These are phyloP conservation scores for Bovichtus variegatus DNA, from an alignment of 2,797 vertebrate species.

Conservation along the genomic window DNA sequence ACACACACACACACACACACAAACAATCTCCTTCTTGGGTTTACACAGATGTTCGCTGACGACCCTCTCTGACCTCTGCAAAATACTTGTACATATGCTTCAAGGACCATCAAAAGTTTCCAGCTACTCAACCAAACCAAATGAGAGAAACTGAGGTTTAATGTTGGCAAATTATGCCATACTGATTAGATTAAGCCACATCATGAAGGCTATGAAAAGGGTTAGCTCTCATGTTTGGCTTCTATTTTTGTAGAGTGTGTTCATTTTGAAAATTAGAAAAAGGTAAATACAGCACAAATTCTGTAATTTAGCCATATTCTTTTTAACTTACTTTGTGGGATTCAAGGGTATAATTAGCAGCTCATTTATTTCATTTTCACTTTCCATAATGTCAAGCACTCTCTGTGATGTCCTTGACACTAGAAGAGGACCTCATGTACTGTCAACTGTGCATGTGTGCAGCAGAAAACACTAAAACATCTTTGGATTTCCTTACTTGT, in stretches of 20 bases:
- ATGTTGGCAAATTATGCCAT: constrained; percentile 23
- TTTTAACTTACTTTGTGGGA: constrained; percentile 5
- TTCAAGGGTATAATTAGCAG: constrained; percentile 26
- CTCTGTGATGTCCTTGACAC: not conserved
- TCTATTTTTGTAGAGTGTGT: constrained; percentile 15
- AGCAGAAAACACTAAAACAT: not conserved
- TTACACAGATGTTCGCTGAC: constrained; percentile 73
- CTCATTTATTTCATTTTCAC: constrained; percentile 14
- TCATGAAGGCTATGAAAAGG: constrained; percentile 1
- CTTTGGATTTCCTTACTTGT: not conserved
- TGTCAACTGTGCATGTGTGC: not conserved
- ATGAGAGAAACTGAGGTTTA: constrained; percentile 29
- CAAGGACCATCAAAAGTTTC: constrained; percentile 42
- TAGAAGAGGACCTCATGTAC: not conserved
- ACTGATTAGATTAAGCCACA: constrained; percentile 28
- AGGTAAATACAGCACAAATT: constrained; percentile 7
- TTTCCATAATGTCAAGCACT: constrained; percentile 7
- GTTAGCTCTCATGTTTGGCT: constrained; percentile 17
- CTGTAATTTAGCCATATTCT: constrained; percentile 1
- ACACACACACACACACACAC: constrained; percentile 30
- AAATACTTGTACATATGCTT: constrained; percentile 41
- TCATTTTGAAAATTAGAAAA: constrained; percentile 13
- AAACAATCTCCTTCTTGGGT: constrained; percentile 53
- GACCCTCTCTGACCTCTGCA: constrained; percentile 46
- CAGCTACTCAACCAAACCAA: constrained; percentile 48